Percentiles rank a stretch among this genome's conserved stretches.
Evolutionary conservation across 2,888 invertebrate species (phyloP).

Genomic region (Drosophila pseudotakahashii): DNA sequence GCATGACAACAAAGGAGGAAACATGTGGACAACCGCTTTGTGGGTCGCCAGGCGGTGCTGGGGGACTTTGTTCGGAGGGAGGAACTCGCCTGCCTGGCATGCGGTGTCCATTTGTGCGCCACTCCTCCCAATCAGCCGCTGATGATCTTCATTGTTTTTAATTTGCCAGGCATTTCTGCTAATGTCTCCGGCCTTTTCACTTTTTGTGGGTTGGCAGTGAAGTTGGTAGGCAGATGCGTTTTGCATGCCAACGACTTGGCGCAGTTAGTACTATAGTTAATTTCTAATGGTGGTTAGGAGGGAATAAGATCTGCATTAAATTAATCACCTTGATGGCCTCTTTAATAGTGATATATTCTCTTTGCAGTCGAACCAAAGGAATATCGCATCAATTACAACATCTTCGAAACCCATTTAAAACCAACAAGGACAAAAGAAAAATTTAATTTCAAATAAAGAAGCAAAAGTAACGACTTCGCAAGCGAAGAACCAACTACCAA

Average conservation of each 20-base stretch:
- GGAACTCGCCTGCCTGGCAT: slow-evolving; percentile 56
- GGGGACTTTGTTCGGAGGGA: neutral
- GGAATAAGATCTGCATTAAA: neutral
- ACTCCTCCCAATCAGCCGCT: slow-evolving; percentile 72
- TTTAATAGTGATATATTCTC: neutral
- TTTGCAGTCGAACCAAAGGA: slow-evolving; percentile 27
- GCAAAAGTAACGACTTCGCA: neutral
- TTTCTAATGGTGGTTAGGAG: neutral
- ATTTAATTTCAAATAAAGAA: slow-evolving; percentile 48
- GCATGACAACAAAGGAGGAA: slow-evolving; percentile 53
- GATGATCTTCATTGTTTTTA: slow-evolving; percentile 78
- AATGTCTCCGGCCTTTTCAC: slow-evolving; percentile 27
- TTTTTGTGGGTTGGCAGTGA: neutral
- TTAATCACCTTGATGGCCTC: neutral
- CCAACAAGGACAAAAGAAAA: slow-evolving; percentile 17
- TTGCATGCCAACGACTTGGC: neutral
- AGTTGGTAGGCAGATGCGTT: slow-evolving; percentile 7
- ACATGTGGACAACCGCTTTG: slow-evolving; percentile 48
- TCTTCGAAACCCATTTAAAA: slow-evolving; percentile 34
- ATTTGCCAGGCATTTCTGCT: slow-evolving; percentile 57
- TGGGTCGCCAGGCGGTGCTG: slow-evolving; percentile 18
- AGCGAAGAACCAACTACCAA: slow-evolving; percentile 25
- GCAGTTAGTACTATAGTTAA: neutral
- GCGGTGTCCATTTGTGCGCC: slow-evolving; percentile 66
- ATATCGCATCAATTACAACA: slow-evolving; percentile 28